Conservation (phyloP, 2,888 invertebrate genomes). For the Metacarcinus magister region DNA sequence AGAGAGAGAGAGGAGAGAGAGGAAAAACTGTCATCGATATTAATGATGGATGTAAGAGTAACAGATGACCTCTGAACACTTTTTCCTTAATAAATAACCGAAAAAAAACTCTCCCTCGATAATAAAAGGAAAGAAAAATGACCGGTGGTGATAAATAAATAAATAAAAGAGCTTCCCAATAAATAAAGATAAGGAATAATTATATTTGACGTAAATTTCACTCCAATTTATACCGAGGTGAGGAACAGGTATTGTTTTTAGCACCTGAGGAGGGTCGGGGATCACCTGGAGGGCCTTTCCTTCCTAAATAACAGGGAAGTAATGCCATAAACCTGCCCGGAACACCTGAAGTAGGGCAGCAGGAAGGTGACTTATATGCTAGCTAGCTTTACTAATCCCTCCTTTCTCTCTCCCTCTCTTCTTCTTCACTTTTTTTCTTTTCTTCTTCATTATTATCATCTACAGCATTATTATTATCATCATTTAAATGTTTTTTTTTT, state of each 20-base stretch:
- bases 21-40: neutral
- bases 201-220: neutral
- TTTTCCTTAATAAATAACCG: neutral
- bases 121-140: neutral
- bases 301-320: neutral
- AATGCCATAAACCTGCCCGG: neutral
- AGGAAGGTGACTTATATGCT: neutral
- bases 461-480: too few relatives aligned
- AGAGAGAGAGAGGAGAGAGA: neutral
- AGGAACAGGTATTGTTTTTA: neutral
- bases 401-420: conserved; percentile 38
- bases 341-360: too few relatives aligned
- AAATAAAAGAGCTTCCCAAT: neutral
- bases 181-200: neutral
- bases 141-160: neutral
- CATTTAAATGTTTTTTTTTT: too few relatives aligned
- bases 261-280: neutral
- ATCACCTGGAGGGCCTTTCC: neutral
- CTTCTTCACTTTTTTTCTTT: neutral
- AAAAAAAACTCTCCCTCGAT: neutral
- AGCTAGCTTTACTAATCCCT: neutral
- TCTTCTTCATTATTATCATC: too few relatives aligned
- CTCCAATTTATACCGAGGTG: neutral
- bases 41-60: neutral
- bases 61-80: neutral